Conservation (phyloP, 2,797 vertebrate species). For the Octomys mimax region DNA sequence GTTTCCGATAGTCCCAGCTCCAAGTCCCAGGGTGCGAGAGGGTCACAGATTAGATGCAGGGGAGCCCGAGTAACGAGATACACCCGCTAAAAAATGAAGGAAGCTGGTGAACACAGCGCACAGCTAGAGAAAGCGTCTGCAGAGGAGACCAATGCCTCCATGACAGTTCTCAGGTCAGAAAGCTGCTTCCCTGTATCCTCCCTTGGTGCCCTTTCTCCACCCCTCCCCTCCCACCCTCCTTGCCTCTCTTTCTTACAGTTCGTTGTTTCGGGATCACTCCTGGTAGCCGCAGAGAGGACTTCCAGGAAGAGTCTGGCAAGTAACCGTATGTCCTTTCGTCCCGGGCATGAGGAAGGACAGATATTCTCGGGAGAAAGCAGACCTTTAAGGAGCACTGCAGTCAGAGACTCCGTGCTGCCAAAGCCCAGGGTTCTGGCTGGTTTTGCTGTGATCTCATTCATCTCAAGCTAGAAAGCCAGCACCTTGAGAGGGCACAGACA, state of each 20-base stretch:
- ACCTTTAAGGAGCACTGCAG: neutral
- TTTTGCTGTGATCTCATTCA: neutral
- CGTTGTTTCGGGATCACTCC: constrained; percentile 81
- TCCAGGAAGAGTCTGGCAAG: constrained; percentile 77
- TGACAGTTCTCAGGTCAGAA: neutral
- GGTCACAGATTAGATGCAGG: neutral
- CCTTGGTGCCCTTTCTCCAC: neutral
- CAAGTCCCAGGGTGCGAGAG: neutral
- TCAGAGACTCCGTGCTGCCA: neutral
- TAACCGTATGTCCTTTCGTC: constrained; percentile 12
- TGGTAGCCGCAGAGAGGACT: constrained; percentile 62
- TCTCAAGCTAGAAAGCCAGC: constrained; percentile 1
- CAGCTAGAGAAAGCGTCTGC: neutral
- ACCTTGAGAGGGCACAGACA: neutral
- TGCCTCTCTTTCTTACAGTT: constrained; percentile 60
- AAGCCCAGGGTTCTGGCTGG: neutral
- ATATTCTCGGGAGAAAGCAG: neutral
- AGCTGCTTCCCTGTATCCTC: neutral
- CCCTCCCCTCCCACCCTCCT: no score
- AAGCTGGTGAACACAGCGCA: neutral
- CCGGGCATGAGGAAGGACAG: neutral
- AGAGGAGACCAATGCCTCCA: neutral
- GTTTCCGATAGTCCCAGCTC: neutral
- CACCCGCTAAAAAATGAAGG: neutral
- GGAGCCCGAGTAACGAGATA: neutral